These are phyloP conservation scores for Anadara kagoshimensis DNA, from an alignment of 1,140 invertebrate species.

Conservation along the genomic window DNA sequence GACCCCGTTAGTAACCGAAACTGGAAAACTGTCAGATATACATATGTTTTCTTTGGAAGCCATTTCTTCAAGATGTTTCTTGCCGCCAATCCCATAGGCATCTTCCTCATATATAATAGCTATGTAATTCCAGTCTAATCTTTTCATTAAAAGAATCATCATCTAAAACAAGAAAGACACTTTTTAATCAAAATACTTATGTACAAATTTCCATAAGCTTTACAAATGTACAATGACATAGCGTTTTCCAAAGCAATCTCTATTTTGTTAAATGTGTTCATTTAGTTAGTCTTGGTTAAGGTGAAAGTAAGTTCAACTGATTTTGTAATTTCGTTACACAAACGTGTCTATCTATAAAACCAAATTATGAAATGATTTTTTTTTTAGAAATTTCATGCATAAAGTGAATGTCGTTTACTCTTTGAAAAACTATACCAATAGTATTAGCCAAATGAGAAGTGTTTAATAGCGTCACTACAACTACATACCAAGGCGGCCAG, in stretches of 20 bases:
- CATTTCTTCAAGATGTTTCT: not conserved
- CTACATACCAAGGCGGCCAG: too few relatives aligned
- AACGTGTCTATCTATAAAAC: too few relatives aligned
- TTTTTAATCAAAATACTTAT: not conserved
- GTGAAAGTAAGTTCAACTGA: too few relatives aligned
- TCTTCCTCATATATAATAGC: conserved; percentile 29
- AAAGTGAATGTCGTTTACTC: not conserved
- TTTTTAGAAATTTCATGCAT: not conserved
- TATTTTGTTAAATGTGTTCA: not conserved
- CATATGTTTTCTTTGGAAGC: conserved; percentile 15
- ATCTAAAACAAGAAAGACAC: conserved; percentile 7
- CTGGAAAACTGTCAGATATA: not conserved
- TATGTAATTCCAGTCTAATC: conserved; percentile 20
- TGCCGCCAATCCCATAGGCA: conserved; percentile 17
- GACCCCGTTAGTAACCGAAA: not conserved
- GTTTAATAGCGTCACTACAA: too few relatives aligned
- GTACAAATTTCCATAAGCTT: not conserved
- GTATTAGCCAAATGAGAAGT: too few relatives aligned
- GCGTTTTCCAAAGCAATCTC: not conserved
- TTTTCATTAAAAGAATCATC: conserved; percentile 12
- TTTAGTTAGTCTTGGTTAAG: too few relatives aligned
- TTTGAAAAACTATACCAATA: too few relatives aligned
- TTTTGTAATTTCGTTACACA: too few relatives aligned
- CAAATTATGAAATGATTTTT: too few relatives aligned
- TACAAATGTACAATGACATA: not conserved